phyloP scores from a whole-genome alignment of 1,140 invertebrate species.

The Cydia pomonella region DNA sequence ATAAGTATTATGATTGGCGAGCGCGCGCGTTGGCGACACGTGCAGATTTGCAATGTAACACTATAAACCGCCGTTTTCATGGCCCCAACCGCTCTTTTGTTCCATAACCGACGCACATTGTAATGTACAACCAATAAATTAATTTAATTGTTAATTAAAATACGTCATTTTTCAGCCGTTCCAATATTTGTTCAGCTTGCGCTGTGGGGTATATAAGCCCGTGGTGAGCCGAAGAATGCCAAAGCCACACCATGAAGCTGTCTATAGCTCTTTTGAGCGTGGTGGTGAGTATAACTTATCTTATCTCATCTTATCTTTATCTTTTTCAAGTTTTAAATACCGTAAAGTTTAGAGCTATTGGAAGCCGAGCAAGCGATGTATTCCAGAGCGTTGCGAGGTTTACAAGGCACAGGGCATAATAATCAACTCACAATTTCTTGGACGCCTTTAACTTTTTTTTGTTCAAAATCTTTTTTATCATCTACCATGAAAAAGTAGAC shows the following conservation, averaged over 20 bases:
- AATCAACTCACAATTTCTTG: too few species aligned
- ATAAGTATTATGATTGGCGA: too few species aligned
- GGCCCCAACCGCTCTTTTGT: not conserved
- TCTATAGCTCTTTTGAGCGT: slow-evolving; percentile 27
- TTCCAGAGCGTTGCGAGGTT: too few species aligned
- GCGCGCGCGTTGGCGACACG: too few species aligned
- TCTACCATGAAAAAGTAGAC: too few species aligned
- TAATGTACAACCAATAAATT: slow-evolving; percentile 4
- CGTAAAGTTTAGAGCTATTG: too few species aligned
- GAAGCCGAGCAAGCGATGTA: too few species aligned
- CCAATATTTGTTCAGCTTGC: slow-evolving; percentile 10
- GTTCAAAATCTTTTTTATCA: too few species aligned
- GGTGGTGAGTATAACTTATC: slow-evolving; percentile 9
- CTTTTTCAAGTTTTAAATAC: too few species aligned
- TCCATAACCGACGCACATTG: not conserved
- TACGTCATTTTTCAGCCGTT: slow-evolving; percentile 8
- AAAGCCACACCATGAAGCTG: slow-evolving; percentile 10
- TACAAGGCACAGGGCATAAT: too few species aligned
- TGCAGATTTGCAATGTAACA: too few species aligned
- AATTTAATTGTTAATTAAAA: slow-evolving; percentile 26
- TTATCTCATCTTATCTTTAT: not conserved
- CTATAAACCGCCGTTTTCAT: not conserved
- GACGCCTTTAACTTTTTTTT: too few species aligned
- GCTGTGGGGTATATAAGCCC: not conserved
- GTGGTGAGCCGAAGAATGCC: not conserved